A percentile compares a stretch with the other conserved stretches of the same genome.
These are phyloP conservation scores for Eupristina koningsbergeri DNA, from an alignment of 1,140 invertebrate genomes.

Conservation along the genomic window DNA sequence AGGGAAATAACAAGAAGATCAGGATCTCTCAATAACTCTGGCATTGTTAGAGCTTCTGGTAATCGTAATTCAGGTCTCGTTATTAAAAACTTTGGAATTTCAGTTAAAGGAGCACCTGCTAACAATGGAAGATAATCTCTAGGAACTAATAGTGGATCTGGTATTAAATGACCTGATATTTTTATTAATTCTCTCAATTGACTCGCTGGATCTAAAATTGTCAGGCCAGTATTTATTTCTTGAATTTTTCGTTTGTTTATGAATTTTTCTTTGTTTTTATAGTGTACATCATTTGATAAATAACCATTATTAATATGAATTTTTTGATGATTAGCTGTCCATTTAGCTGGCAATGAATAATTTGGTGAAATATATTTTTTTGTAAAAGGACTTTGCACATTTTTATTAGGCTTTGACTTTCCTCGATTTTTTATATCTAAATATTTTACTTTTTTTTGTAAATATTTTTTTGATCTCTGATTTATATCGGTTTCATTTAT, in stretches of 20 bases:
- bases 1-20: constrained; percentile 85
- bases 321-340: constrained; percentile 48
- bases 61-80: constrained; percentile 80
- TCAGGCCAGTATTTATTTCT: constrained; percentile 22
- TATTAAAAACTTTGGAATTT: constrained; percentile 83
- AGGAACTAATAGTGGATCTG: constrained; percentile 86
- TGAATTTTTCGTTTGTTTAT: constrained; percentile 11
- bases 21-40: constrained; percentile 82
- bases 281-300: neutral
- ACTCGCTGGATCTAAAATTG: constrained; percentile 77
- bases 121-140: constrained; percentile 81
- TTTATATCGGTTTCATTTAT: neutral
- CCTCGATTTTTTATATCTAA: neutral
- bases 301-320: constrained; percentile 21
- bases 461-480: neutral
- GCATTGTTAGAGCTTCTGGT: constrained; percentile 81
- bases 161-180: constrained; percentile 80
- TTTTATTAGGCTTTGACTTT: constrained; percentile 58
- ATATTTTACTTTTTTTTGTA: constrained; percentile 9
- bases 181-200: constrained; percentile 82
- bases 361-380: constrained; percentile 52
- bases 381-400: constrained; percentile 56
- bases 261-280: constrained; percentile 20
- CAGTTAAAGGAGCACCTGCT: constrained; percentile 80
- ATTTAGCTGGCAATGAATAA: constrained; percentile 58